Base-by-base conservation (phyloP, 1,140 invertebrate species). In the Colletes latitarsis region DNA sequence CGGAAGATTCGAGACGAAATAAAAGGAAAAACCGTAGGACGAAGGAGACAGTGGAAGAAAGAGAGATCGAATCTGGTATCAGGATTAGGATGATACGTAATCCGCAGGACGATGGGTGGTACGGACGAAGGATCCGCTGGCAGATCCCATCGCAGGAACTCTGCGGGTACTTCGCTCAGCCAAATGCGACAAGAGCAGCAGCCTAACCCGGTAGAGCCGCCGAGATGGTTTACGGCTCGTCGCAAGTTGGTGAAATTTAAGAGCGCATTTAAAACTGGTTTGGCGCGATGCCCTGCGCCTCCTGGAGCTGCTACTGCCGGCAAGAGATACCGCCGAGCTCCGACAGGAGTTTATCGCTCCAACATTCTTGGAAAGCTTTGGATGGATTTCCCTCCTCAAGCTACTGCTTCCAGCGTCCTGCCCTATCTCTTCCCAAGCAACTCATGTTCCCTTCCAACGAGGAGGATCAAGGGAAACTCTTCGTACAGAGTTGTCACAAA, bases 221-320 rank as follows among this genome's bases (percentile, higher is more conserved):
- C 89, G 90, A 92, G 91, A 92, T 93, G 90, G 90, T 92, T 92
- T 93, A 93, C 92, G 91, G 91, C 90, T 92, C 91, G 92, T 92
- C 90, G 92, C 89, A 91, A 91, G 88, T 92, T 91, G 90, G 87
- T 90, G 90, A 92, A 92, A 92, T 93, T 93, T 93, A 93, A 93
- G 92, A 92, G 91, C 91, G 91, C 92, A 92, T 93, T 92, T 93
- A 92, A 93, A 93, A 92, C 92, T 92, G 92, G 92, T 93, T 93
- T 93, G 92, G 92, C 92, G 92, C 90, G 89, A 90, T 93, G 92
- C 92, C 92, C 92, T 92, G 85, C 85, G 87, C 90, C 89, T 91
- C 87, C 86, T 87, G 84, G 85, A 89, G 86, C 88, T 82, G 83
- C 86, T 89, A 86, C 89, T 90, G 90, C 88, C 88, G 82, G 83